Conservation (phyloP, 1,140 invertebrate species). For the Calosoma granatense region DNA sequence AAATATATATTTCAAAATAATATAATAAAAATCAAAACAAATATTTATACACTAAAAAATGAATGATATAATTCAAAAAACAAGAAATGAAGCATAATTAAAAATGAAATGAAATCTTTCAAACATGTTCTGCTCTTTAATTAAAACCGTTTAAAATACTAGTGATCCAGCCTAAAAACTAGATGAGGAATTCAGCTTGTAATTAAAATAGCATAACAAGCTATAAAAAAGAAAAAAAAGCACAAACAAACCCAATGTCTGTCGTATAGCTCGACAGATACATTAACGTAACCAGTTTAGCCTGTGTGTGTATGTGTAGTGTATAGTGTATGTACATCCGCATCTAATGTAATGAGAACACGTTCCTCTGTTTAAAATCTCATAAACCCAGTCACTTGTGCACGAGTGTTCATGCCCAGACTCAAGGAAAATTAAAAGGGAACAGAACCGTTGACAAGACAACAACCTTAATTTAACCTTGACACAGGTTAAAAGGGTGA, state of each 20-base stretch:
- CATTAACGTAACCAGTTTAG: not conserved
- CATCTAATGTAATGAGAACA: not conserved
- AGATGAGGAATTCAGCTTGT: not conserved
- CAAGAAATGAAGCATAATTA: too few species aligned
- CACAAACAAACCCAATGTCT: not conserved
- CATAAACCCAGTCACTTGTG: not conserved
- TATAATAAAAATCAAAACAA: too few species aligned
- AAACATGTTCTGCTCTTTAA: too few species aligned
- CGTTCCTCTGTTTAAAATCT: slow-evolving; percentile 6
- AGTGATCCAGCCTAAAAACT: not conserved
- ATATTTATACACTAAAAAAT: too few species aligned
- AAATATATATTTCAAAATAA: too few species aligned
- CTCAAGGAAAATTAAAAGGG: not conserved
- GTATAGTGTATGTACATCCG: too few species aligned
- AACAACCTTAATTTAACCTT: not conserved
- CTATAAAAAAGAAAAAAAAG: not conserved
- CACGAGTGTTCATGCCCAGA: not conserved
- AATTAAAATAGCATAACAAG: not conserved
- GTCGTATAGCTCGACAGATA: not conserved
- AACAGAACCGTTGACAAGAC: not conserved
- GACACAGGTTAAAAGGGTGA: not conserved
- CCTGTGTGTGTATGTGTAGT: too few species aligned
- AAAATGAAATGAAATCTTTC: too few species aligned
- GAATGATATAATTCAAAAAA: too few species aligned
- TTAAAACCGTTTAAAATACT: not conserved